Conservation (phyloP, 2,888 invertebrate species). For the Meteorus colon region DNA sequence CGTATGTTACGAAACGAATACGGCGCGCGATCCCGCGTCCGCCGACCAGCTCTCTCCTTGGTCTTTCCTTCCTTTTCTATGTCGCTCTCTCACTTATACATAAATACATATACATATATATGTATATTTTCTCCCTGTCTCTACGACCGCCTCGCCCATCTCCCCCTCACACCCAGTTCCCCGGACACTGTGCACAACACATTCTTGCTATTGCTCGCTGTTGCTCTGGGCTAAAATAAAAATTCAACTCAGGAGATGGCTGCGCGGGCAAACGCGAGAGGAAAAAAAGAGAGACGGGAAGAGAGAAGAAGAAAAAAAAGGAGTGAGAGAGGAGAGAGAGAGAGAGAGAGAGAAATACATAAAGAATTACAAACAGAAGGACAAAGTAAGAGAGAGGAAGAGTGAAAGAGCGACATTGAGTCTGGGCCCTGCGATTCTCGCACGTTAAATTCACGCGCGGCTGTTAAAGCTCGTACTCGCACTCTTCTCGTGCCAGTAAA, state of each 20-base stretch:
- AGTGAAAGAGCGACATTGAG: slow-evolving; percentile 43
- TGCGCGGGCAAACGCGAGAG: background rate
- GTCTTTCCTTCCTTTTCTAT: slow-evolving; percentile 27
- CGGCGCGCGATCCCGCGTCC: slow-evolving; percentile 35
- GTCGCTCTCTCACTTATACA: slow-evolving; percentile 23
- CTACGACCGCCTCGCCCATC: slow-evolving; percentile 33
- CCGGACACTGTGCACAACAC: slow-evolving; percentile 24
- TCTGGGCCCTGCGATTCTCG: slow-evolving; percentile 59
- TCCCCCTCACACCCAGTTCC: slow-evolving; percentile 43
- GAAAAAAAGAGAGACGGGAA: slow-evolving; percentile 19
- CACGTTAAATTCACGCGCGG: slow-evolving; percentile 55
- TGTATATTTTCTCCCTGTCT: slow-evolving; percentile 27
- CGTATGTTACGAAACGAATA: slow-evolving; percentile 43
- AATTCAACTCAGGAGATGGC: slow-evolving; percentile 49
- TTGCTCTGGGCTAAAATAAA: slow-evolving; percentile 67
- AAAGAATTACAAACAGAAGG: background rate
- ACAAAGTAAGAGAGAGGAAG: slow-evolving; percentile 15
- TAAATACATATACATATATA: slow-evolving; percentile 6
- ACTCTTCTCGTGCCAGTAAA: background rate
- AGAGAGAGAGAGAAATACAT: background rate
- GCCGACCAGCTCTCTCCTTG: slow-evolving; percentile 39
- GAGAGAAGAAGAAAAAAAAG: slow-evolving; percentile 17
- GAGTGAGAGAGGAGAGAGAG: slow-evolving; percentile 29
- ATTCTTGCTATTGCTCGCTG: slow-evolving; percentile 47
- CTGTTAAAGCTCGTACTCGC: slow-evolving; percentile 51